phyloP scores from a whole-genome alignment of 1,140 invertebrate genomes.

The Penaeus indicus region DNA sequence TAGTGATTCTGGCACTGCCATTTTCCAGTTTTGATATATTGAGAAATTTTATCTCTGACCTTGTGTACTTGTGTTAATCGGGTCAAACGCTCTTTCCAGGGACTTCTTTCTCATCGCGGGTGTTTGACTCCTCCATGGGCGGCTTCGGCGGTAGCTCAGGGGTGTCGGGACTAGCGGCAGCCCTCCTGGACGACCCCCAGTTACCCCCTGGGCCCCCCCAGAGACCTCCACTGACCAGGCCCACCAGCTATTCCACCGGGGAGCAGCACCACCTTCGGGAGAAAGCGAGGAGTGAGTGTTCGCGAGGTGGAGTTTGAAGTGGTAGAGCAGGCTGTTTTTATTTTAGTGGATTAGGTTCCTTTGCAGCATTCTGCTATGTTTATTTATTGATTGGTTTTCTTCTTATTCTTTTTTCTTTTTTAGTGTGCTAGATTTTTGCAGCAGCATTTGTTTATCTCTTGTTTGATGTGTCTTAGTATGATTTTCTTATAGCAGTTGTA shows the following conservation, averaged over 20 bases:
- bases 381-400: too few species aligned
- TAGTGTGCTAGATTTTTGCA: too few species aligned
- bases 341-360: too few species aligned
- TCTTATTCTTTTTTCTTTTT: too few species aligned
- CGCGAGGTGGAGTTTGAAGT: too few species aligned
- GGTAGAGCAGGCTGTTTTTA: too few species aligned
- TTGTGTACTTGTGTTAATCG: not conserved
- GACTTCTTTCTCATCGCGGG: slow-evolving; percentile 59
- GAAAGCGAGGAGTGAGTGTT: slow-evolving; percentile 64
- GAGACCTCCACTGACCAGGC: slow-evolving; percentile 65
- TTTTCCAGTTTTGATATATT: not conserved
- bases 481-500: too few species aligned
- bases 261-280: slow-evolving; percentile 64
- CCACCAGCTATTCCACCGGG: slow-evolving; percentile 66
- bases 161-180: slow-evolving; percentile 59
- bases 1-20: not conserved
- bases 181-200: slow-evolving; percentile 56
- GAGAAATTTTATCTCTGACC: not conserved
- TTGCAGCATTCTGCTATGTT: too few species aligned
- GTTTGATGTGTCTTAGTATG: too few species aligned
- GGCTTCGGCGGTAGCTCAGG: slow-evolving; percentile 46
- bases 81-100: slow-evolving; percentile 26
- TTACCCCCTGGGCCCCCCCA: slow-evolving; percentile 56
- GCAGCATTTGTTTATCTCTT: too few species aligned
- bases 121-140: slow-evolving; percentile 47